Conservation (phyloP, 2,113 vertebrate genomes). For the Galbula dea region DNA sequence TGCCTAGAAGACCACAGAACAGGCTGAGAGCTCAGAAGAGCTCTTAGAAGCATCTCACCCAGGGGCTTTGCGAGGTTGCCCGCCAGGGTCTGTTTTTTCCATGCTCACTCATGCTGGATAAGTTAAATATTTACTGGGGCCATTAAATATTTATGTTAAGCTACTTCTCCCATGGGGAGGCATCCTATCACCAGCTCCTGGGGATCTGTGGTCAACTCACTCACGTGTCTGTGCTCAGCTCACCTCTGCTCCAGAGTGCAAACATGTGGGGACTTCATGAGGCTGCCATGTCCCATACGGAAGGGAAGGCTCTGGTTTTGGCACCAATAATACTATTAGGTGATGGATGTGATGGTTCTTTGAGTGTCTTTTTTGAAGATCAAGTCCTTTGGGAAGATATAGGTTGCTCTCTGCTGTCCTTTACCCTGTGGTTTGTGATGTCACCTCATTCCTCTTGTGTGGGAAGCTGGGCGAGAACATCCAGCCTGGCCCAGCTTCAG, state of each 20-base stretch:
- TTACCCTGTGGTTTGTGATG: not conserved
- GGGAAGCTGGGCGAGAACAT: not conserved
- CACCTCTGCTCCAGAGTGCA: not conserved
- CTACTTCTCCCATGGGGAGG: not conserved
- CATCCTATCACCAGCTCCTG: not conserved
- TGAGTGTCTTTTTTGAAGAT: not conserved
- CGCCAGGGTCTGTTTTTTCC: constrained; percentile 62
- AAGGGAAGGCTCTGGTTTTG: not conserved
- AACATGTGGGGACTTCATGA: not conserved
- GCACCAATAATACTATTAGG: not conserved
- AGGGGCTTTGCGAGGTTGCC: constrained; percentile 11
- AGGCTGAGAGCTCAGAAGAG: not conserved
- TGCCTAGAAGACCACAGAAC: not conserved
- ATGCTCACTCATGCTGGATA: constrained; percentile 36
- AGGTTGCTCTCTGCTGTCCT: not conserved
- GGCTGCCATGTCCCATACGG: not conserved
- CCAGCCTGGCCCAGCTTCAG: not conserved
- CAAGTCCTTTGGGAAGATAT: not conserved
- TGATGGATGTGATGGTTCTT: not conserved
- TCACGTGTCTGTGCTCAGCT: not conserved
- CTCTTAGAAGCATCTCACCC: not conserved
- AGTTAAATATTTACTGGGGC: constrained; percentile 71
- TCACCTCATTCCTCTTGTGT: rapidly evolving
- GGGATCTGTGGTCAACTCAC: not conserved
- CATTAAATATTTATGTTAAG: constrained; percentile 64